These are phyloP conservation scores for Xestia xanthographa DNA, from an alignment of 2,888 invertebrate genomes.

Conservation along the genomic window DNA sequence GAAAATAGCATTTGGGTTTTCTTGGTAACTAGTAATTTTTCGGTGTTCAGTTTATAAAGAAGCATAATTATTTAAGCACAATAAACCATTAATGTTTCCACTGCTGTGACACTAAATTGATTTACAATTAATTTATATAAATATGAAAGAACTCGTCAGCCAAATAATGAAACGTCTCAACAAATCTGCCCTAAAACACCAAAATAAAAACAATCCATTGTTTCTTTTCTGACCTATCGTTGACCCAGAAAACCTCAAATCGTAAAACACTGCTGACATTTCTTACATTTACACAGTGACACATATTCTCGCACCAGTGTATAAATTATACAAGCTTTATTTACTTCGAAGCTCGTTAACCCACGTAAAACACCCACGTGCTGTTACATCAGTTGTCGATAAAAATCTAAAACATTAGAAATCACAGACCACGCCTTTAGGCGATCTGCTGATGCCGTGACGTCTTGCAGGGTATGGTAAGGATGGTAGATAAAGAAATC, in stretches of 20 bases:
- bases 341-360: constrained; percentile 51
- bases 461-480: constrained; percentile 27
- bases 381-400: constrained; percentile 56
- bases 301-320: constrained; percentile 23
- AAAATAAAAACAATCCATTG: constrained; percentile 14
- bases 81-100: background rate
- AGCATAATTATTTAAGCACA: background rate
- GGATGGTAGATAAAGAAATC: constrained; percentile 28
- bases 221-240: background rate
- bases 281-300: constrained; percentile 26
- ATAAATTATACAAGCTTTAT: constrained; percentile 43
- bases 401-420: constrained; percentile 65
- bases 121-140: background rate
- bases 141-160: background rate
- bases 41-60: background rate
- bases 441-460: constrained; percentile 48
- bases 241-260: constrained; percentile 32
- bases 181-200: background rate
- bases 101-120: background rate
- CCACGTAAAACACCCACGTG: constrained; percentile 57
- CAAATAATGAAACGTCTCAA: background rate
- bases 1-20: background rate
- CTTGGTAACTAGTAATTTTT: background rate
- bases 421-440: constrained; percentile 54
- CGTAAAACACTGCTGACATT: constrained; percentile 28